These are phyloP conservation scores for Aspidiotus rigidus DNA, from an alignment of 2,888 invertebrate genomes.

Conservation along the genomic window DNA sequence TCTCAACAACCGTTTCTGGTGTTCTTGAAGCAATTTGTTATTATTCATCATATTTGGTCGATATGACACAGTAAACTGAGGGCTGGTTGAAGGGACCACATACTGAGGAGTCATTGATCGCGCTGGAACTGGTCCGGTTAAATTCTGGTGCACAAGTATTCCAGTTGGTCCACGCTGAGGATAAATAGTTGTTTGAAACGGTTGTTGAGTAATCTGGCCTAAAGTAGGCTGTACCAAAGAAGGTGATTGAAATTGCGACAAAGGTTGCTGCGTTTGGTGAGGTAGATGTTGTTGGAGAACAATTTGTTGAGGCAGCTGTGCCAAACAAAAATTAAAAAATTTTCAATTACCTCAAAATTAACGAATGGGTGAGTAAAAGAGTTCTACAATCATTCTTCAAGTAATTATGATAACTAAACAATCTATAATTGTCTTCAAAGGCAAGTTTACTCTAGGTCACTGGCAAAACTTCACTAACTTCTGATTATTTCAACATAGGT, in stretches of 20 bases:
- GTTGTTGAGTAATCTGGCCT: slow-evolving; percentile 41
- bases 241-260: slow-evolving; percentile 25
- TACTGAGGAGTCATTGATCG: slow-evolving; percentile 39
- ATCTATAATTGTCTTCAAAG: too few relatives aligned
- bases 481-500: too few relatives aligned
- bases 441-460: too few relatives aligned
- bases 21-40: slow-evolving; percentile 41
- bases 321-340: background rate
- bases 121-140: slow-evolving; percentile 21
- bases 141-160: slow-evolving; percentile 37
- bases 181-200: slow-evolving; percentile 46
- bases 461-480: too few relatives aligned
- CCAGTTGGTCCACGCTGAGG: slow-evolving; percentile 43
- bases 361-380: background rate
- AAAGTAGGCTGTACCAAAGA: background rate
- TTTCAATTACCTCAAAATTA: background rate
- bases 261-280: slow-evolving; percentile 23
- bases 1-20: slow-evolving; percentile 59
- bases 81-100: slow-evolving; percentile 35
- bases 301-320: slow-evolving; percentile 13
- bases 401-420: too few relatives aligned
- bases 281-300: slow-evolving; percentile 14
- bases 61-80: slow-evolving; percentile 1
- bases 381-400: background rate
- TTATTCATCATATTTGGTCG: slow-evolving; percentile 13